Base-by-base conservation (phyloP, 2,888 invertebrate species). In the Tethea ocularis region DNA sequence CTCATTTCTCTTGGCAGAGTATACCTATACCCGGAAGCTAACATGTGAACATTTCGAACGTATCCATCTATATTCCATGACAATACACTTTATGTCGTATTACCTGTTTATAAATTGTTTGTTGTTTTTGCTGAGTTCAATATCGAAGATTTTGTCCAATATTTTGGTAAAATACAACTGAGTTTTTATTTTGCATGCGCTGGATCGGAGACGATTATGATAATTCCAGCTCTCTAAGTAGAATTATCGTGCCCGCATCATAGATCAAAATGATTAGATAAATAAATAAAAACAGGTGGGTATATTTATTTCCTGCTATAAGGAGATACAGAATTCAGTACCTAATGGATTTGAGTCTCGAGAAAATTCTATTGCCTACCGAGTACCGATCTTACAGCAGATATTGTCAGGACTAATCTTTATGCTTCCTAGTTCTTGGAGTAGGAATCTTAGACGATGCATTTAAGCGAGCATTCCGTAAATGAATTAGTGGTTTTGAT, bases 1-100 rank as follows among this genome's bases (percentile, higher is more conserved):
- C 7, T 13, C 5, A 24, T n/a, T 54, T 36, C 29, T 54, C 54
- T 54, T 54, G 53, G 53, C 33, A 33, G 13, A 22, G 17, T 53
- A 6, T 7, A 54, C 24, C 20, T 53, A 6, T 7, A 54, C 24
- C 20, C 33, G 54, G 54, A 54, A 54, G 33, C 36, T 33, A 20
- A 29, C 54, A 33, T 54, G 54, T 22, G 53, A 54, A 54, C 6
- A 33, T 17, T 54, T 26, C 13, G 13, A 33, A 13, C 33, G 2
- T 41, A 8, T 13, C 13, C 7, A 33, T 29, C 7, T 1, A 29
- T 33, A 33, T 33, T 33, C 33, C 13, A 13, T 33, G 33, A 33
- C 13, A 33, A 13, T 8, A 29, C 5, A 29, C 7, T 29, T 29
- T 29, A 8, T 8, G 29, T 13, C 11, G 33, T 33, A 10, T 29